Conservation (phyloP, 2,888 invertebrate genomes). For the Clostera curtula region DNA sequence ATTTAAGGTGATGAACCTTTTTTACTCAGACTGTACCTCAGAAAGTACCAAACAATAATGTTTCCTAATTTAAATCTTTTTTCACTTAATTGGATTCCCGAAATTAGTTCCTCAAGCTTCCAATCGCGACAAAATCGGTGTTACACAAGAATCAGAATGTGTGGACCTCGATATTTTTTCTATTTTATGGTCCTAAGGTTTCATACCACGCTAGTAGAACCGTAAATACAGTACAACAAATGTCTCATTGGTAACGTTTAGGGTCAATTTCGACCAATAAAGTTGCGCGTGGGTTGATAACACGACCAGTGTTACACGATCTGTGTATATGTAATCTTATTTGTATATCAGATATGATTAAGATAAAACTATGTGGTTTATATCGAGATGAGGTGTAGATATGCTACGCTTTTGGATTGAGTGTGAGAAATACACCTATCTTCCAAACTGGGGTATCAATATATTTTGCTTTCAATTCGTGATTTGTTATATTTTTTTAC, state of each 20-base stretch:
- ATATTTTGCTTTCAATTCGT: no score
- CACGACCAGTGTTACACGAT: constrained; percentile 40
- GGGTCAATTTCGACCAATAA: constrained; percentile 70
- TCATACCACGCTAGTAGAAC: constrained; percentile 45
- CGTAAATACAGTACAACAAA: constrained; percentile 68
- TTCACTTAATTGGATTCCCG: no score
- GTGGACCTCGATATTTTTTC: constrained; percentile 50
- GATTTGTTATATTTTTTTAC: no score
- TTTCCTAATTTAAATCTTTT: no score
- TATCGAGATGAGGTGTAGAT: background rate
- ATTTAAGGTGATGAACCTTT: no score
- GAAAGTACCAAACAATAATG: no score
- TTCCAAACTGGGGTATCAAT: no score
- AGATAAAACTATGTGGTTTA: constrained; percentile 5
- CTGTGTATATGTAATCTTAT: constrained; percentile 23
- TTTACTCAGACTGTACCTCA: no score
- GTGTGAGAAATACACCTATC: no score
- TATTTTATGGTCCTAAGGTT: constrained; percentile 44
- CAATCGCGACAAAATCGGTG: constrained; percentile 30
- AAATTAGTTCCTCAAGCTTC: constrained; percentile 27
- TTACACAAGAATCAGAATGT: constrained; percentile 27
- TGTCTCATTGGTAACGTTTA: constrained; percentile 71
- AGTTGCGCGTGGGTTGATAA: constrained; percentile 53
- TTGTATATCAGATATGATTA: constrained; percentile 14
- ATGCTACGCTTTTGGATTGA: no score